Evolutionary conservation across 2,113 vertebrate genomes (phyloP).

Genomic region (Calyptomena viridis): DNA sequence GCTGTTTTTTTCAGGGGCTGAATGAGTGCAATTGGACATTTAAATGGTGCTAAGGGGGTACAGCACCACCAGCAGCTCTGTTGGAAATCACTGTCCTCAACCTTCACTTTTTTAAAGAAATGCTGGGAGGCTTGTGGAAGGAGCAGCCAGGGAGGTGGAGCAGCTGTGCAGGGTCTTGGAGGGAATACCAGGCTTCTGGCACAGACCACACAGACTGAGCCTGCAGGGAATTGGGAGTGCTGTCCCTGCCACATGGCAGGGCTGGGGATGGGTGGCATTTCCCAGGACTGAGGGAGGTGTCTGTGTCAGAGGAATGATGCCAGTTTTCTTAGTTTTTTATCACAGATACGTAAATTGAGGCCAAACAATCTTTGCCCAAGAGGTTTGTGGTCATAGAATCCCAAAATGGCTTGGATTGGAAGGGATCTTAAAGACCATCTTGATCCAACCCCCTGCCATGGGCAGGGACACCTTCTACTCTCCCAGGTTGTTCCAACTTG

Average conservation of each 20-base stretch:
- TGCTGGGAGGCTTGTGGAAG: background rate
- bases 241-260: background rate
- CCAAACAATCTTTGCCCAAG: background rate
- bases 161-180: background rate
- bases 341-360: background rate
- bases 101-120: background rate
- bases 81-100: background rate
- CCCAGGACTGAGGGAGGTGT: background rate
- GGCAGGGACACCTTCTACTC: background rate
- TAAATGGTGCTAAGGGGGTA: constrained; percentile 39
- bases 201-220: background rate
- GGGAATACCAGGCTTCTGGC: background rate
- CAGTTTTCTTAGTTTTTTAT: background rate
- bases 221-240: fast-evolving
- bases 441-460: background rate
- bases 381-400: background rate
- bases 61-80: constrained; percentile 29
- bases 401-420: background rate
- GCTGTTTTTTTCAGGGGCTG: constrained; percentile 27
- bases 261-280: background rate
- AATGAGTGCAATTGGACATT: constrained; percentile 54
- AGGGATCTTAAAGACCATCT: background rate
- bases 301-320: background rate
- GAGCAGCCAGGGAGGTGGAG: background rate
- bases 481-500: background rate